Evolutionary conservation across 1,140 invertebrate genomes (phyloP), one percentile per base, ranked within the genome.

Genomic region (Megathymus violae): DNA sequence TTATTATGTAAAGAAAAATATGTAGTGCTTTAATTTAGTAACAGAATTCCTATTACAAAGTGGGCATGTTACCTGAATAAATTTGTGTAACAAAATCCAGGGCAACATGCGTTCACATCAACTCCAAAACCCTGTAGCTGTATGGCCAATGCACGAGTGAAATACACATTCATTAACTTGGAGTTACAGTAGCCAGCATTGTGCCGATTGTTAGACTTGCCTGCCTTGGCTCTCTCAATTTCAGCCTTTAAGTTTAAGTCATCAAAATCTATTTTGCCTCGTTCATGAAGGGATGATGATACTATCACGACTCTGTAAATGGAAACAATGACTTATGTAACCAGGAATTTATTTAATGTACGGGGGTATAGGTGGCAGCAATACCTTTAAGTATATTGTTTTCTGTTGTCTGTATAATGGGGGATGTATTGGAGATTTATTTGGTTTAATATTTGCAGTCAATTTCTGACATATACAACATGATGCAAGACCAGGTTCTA

Each of bases 1-100:
- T n/a, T n/a, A n/a, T n/a, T n/a, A n/a, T n/a, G n/a, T n/a, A n/a
- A n/a, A n/a, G n/a, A n/a, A n/a, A n/a, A n/a, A n/a, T n/a, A n/a
- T n/a, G n/a, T n/a, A n/a, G n/a, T n/a, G n/a, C n/a, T n/a, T n/a
- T n/a, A n/a, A n/a, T n/a, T n/a, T n/a, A n/a, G n/a, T n/a, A n/a
- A n/a, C n/a, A n/a, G n/a, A n/a, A n/a, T n/a, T n/a, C n/a, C n/a
- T n/a, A n/a, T n/a, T n/a, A n/a, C n/a, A n/a, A n/a, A n/a, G n/a
- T n/a, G n/a, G n/a, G n/a, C n/a, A n/a, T n/a, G 4, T 63, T 69
- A 91, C 89, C 89, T 90, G 67, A 91, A 92, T 17, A 92, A 58
- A 65, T 94, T 94, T 0, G 97, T 97, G 58, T 95, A 96, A 14
- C 95, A 95, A 80, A 97, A 96, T 17, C 97, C 97, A 14, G 97